Base-by-base conservation (phyloP, 1,140 invertebrate species). In the Polypedilum pembai region DNA sequence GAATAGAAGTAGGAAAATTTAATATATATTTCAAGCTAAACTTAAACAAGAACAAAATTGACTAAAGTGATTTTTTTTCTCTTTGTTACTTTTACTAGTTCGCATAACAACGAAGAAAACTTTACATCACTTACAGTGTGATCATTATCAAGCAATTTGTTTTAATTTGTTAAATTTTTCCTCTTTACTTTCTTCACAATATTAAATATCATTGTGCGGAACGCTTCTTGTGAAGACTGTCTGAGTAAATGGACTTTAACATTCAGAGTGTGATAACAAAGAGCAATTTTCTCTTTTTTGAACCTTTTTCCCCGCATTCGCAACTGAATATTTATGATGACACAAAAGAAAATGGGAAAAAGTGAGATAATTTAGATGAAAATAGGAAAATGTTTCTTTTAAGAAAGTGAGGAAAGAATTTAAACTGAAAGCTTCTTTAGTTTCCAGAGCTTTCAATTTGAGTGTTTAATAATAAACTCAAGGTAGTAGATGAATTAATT, bases 81-180 rank as follows among this genome's bases (percentile, higher is more conserved):
- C 24, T 33, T 5, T 33, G 24, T 5, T 33, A 33, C 2, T n/a
- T n/a, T n/a, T n/a, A n/a, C n/a, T n/a, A n/a, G n/a, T n/a, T n/a
- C n/a, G n/a, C n/a, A 45, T 15, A 45, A 45, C 41, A 45, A 45
- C 4, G n/a, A 56, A 56, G 12, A 12, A 56, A 56, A 3, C 12
- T 56, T 56, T 56, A 56, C n/a, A 56, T 56, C 45, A 56, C 45
- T 56, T 56, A 15, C 45, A 56, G 45, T n/a, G n/a, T 56, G 45
- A 56, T 56, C 45, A 56, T 15, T 56, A 56, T 56, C 45, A 56
- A 56, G 45, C 45, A 56, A 56, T 56, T 56, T 56, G n/a, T 56
- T 56, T 56, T 56, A 56, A 56, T 56, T 56, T 56, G 45, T 56
- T 15, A 1, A 33, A 33, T 33, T 5, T 33, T 33, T 33, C 24